Conservation (phyloP, 23 tunicate genomes). For the Trididemnum nubilum region DNA sequence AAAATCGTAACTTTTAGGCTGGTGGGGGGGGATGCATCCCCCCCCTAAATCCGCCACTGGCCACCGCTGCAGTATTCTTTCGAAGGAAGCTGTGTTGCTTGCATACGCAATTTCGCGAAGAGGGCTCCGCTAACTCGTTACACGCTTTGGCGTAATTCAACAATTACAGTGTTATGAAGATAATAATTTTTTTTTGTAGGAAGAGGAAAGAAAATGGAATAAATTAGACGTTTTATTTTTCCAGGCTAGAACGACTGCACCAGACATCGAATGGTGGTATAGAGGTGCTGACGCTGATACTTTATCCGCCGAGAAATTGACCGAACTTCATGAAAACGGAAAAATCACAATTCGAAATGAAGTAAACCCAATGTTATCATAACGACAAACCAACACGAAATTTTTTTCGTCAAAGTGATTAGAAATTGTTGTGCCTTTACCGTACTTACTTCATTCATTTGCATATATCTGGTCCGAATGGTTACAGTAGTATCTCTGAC, state of each 20-base stretch:
- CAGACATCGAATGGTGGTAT: slow-evolving; percentile 81
- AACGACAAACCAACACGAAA: not conserved
- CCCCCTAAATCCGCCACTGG: too few relatives aligned
- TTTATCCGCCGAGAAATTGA: slow-evolving; percentile 3
- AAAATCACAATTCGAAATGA: slow-evolving; percentile 53
- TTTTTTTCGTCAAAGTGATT: too few relatives aligned
- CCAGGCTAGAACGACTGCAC: not conserved
- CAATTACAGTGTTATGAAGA: not conserved
- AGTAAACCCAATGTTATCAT: too few relatives aligned
- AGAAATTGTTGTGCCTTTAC: too few relatives aligned
- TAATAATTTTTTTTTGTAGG: not conserved
- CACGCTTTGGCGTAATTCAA: too few relatives aligned
- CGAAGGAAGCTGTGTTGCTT: not conserved
- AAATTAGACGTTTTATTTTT: not conserved
- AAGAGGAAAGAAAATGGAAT: not conserved
- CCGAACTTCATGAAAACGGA: slow-evolving; percentile 37
- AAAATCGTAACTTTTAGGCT: too few relatives aligned
- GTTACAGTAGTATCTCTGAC: too few relatives aligned
- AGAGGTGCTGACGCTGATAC: slow-evolving; percentile 1
- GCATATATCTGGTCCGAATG: too few relatives aligned
- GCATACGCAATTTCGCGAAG: not conserved
- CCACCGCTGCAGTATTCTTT: too few relatives aligned
- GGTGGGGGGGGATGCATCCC: too few relatives aligned
- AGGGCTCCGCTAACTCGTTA: not conserved
- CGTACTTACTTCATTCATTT: too few relatives aligned